These are phyloP conservation scores for Girardia tigrina DNA, from an alignment of 2,888 invertebrate genomes.

Conservation along the genomic window DNA sequence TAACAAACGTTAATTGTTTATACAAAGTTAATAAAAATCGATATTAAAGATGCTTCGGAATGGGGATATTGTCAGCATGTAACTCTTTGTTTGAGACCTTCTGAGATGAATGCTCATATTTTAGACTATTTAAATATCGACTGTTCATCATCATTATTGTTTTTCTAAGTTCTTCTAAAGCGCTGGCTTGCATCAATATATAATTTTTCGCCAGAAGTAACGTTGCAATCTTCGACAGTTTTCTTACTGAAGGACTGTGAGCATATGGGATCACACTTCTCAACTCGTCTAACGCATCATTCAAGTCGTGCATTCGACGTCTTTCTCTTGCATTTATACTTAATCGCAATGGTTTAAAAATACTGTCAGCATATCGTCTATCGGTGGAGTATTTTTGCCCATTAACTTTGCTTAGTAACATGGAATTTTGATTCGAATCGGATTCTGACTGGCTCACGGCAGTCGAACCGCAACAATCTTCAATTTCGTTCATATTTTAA, in stretches of 20 bases:
- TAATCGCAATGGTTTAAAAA: conserved; percentile 55
- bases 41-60: background rate
- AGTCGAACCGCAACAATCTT: background rate
- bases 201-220: conserved; percentile 84
- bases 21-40: background rate
- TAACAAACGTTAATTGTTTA: too few species aligned
- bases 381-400: background rate
- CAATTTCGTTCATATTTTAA: background rate
- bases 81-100: background rate
- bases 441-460: background rate
- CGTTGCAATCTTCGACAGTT: conserved; percentile 86
- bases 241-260: conserved; percentile 82
- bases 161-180: conserved; percentile 65
- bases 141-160: conserved; percentile 30
- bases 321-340: conserved; percentile 84
- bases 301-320: conserved; percentile 85
- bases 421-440: background rate
- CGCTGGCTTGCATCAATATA: conserved; percentile 84
- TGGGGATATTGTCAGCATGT: background rate
- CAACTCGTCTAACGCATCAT: conserved; percentile 83
- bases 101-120: background rate
- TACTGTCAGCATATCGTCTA: background rate
- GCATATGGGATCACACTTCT: conserved; percentile 86
- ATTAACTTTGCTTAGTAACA: background rate
- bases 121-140: background rate